Evolutionary conservation across 1,140 invertebrate genomes (phyloP), one percentile per base, ranked within the genome.

Genomic region (Acyrthosiphon pisum): DNA sequence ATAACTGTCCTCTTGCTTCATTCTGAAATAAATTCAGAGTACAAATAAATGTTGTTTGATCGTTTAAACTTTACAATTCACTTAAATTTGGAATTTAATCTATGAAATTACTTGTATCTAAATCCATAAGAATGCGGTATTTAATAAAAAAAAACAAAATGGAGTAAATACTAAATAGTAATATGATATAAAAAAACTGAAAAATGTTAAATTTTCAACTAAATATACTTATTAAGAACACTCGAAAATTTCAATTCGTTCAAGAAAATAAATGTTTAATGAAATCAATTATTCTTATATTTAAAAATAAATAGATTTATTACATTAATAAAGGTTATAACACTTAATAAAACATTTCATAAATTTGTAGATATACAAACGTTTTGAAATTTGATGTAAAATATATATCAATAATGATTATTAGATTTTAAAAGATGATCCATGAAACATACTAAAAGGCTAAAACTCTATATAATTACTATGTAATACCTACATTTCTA

Each of bases 321-420:
- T 60, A 14, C 9, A 60, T n/a, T n/a, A n/a, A n/a, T n/a, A n/a
- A n/a, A n/a, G n/a, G n/a, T n/a, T n/a, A n/a, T n/a, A n/a, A n/a
- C n/a, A n/a, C n/a, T n/a, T n/a, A n/a, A n/a, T n/a, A n/a, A n/a
- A n/a, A n/a, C n/a, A n/a, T n/a, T n/a, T 60, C 26, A 60, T 30
- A 60, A 60, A 18, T 68, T 18, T n/a, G 3, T 68, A 18, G n/a
- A 1, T n/a, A 68, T 14, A 68, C 3, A n/a, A n/a, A 1, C 0
- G 3, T 68, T 18, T 68, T 68, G 60, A 68, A 68, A 68, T 68
- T 68, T 14, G 30, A 68, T n/a, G 4, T 68, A 18, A 68, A 68
- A 68, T 14, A 68, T 6, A 18, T n/a, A 14, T 3, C 6, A 0
- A 60, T 14, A n/a, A 14, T 0, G 30, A 6, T 0, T n/a, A 18